These are phyloP conservation scores for Germaria angustata DNA, from an alignment of 2,888 invertebrate genomes.

Conservation along the genomic window DNA sequence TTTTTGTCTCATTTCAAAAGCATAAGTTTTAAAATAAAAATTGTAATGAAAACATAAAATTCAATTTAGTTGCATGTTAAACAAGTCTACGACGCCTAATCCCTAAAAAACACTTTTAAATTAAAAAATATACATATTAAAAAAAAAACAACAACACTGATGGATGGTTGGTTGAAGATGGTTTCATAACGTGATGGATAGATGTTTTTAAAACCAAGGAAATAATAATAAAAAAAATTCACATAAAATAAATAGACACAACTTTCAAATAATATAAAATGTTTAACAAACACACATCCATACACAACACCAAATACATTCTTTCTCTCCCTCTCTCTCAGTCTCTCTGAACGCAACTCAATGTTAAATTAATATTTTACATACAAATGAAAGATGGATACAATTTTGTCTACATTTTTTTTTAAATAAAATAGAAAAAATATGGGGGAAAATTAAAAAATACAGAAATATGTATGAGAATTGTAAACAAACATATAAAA, in stretches of 20 bases:
- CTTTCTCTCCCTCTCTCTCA: not conserved
- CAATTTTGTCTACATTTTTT: constrained; percentile 49
- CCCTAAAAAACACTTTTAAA: not conserved
- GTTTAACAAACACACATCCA: not conserved
- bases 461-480: constrained; percentile 45
- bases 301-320: not conserved
- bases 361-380: constrained; percentile 56
- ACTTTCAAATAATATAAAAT: constrained; percentile 38
- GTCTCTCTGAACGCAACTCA: constrained; percentile 28
- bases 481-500: constrained; percentile 60
- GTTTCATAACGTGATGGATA: constrained; percentile 39
- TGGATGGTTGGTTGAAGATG: constrained; percentile 46
- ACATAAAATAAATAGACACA: constrained; percentile 44
- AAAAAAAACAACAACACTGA: constrained; percentile 38
- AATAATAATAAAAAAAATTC: constrained; percentile 7
- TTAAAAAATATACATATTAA: constrained; percentile 1
- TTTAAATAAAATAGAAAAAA: constrained; percentile 1
- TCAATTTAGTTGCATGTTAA: constrained; percentile 64
- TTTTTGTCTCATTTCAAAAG: constrained; percentile 17
- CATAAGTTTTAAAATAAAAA: constrained; percentile 25
- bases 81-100: constrained; percentile 63
- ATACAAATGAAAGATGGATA: constrained; percentile 39
- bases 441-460: constrained; percentile 2
- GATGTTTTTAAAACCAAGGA: constrained; percentile 7
- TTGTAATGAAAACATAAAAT: constrained; percentile 45